These are phyloP conservation scores for Ashinkailepas kermadecensis DNA, from an alignment of 2,888 invertebrate species.

Conservation along the genomic window DNA sequence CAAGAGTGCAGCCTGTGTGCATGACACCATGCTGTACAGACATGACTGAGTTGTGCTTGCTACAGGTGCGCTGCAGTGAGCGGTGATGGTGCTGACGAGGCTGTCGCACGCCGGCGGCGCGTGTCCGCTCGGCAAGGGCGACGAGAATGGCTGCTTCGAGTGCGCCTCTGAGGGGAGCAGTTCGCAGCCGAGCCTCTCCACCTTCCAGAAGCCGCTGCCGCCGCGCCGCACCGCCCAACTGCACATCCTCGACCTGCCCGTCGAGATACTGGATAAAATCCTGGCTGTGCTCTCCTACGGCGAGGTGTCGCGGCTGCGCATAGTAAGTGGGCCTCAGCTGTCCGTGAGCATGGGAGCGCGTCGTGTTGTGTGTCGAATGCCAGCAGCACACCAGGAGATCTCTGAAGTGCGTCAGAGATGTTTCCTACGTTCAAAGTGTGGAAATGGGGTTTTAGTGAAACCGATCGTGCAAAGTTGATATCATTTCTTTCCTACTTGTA, in stretches of 20 bases:
- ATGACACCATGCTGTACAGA: not conserved
- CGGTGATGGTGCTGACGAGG: constrained; percentile 30
- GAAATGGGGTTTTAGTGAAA: too few species aligned
- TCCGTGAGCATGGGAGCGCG: too few species aligned
- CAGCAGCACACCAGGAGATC: too few species aligned
- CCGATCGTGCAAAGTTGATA: too few species aligned
- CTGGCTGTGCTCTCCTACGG: constrained; percentile 66
- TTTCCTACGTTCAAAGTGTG: too few species aligned
- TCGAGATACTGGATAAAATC: constrained; percentile 71
- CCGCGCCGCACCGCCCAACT: constrained; percentile 37
- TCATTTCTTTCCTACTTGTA: too few species aligned
- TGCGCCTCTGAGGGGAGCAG: not conserved
- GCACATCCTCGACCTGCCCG: constrained; percentile 63
- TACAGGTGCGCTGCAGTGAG: not conserved
- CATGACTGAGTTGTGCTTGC: not conserved
- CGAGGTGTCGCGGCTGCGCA: constrained; percentile 65
- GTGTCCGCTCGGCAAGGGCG: constrained; percentile 32
- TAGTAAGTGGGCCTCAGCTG: constrained; percentile 52
- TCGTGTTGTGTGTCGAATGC: too few species aligned
- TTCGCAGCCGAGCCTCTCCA: constrained; percentile 40
- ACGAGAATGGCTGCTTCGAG: not conserved
- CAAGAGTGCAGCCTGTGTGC: not conserved
- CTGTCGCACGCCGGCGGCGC: constrained; percentile 31
- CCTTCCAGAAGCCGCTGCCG: constrained; percentile 42
- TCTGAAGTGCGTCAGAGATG: too few species aligned